Conservation (phyloP, 2,888 invertebrate species). For the Diloba caeruleocephala region DNA sequence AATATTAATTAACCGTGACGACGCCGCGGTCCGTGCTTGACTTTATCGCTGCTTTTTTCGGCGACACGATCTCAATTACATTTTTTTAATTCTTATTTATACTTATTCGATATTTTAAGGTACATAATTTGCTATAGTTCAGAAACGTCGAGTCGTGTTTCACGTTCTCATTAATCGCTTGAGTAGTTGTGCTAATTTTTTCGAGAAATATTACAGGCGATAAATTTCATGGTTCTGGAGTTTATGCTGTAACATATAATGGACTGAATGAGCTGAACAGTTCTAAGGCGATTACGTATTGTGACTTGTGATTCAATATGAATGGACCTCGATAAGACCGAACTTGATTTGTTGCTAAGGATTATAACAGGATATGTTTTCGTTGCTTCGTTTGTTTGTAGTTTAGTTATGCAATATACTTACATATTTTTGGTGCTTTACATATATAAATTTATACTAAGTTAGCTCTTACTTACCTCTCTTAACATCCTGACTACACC, state of each 20-base stretch:
- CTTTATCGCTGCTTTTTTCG: slow-evolving; percentile 79
- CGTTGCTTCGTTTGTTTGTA: slow-evolving; percentile 10
- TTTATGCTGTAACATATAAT: slow-evolving; percentile 78
- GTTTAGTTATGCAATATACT: neutral
- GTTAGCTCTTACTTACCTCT: no score
- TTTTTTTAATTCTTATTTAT: slow-evolving; percentile 70
- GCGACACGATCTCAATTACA: slow-evolving; percentile 77
- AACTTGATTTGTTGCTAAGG: slow-evolving; percentile 55
- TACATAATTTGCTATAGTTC: slow-evolving; percentile 80
- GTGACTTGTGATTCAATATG: slow-evolving; percentile 70
- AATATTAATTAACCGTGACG: slow-evolving; percentile 83
- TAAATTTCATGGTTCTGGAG: slow-evolving; percentile 79
- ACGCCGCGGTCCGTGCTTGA: slow-evolving; percentile 66
- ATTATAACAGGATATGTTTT: slow-evolving; percentile 37
- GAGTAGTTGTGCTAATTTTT: slow-evolving; percentile 86
- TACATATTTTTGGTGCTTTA: neutral
- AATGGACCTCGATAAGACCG: slow-evolving; percentile 60
- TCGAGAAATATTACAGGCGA: slow-evolving; percentile 78
- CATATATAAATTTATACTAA: no score
- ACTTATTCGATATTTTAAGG: slow-evolving; percentile 81
- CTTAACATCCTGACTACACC: no score
- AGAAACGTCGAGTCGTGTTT: slow-evolving; percentile 79
- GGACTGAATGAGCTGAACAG: slow-evolving; percentile 68
- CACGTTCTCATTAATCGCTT: slow-evolving; percentile 86
- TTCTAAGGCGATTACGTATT: slow-evolving; percentile 67